These are phyloP conservation scores for Euclidia mi DNA, from an alignment of 2,888 invertebrate species.

Conservation along the genomic window DNA sequence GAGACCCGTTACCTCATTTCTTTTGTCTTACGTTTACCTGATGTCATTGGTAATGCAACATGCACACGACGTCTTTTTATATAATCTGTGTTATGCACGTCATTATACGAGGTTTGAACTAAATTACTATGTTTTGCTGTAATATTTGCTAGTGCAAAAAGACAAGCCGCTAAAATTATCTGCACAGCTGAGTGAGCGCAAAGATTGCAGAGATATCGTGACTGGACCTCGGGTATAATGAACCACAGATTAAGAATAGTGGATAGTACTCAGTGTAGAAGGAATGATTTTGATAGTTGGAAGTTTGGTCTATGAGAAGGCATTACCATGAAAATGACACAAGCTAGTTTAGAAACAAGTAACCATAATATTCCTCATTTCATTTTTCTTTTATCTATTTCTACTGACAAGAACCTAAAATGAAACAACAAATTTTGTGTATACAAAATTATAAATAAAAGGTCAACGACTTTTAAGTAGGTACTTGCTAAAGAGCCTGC, in stretches of 20 bases:
- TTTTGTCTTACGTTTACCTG: too few relatives aligned
- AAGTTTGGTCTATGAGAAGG: neutral
- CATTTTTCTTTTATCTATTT: too few relatives aligned
- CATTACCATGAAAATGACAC: too few relatives aligned
- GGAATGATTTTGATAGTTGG: constrained; percentile 3
- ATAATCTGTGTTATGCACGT: neutral
- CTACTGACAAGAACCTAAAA: too few relatives aligned
- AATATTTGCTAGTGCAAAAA: constrained; percentile 20
- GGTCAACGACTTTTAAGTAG: neutral
- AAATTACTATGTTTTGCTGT: neutral
- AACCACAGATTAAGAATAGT: constrained; percentile 16
- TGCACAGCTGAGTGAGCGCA: constrained; percentile 30
- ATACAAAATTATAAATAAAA: neutral
- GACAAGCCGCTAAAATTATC: constrained; percentile 42
- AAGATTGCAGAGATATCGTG: constrained; percentile 43
- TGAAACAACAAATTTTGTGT: too few relatives aligned
- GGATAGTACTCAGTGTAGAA: constrained; percentile 14
- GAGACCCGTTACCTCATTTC: too few relatives aligned
- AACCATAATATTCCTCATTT: too few relatives aligned
- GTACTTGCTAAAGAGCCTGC: neutral
- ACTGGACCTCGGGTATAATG: constrained; percentile 9
- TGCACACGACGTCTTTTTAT: too few relatives aligned
- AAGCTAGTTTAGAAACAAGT: too few relatives aligned
- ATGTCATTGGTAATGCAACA: too few relatives aligned
- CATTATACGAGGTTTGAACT: neutral